Evolutionary conservation across 2,888 invertebrate species (phyloP), one percentile per base, ranked within the genome.

Genomic region (Tipula helvola): DNA sequence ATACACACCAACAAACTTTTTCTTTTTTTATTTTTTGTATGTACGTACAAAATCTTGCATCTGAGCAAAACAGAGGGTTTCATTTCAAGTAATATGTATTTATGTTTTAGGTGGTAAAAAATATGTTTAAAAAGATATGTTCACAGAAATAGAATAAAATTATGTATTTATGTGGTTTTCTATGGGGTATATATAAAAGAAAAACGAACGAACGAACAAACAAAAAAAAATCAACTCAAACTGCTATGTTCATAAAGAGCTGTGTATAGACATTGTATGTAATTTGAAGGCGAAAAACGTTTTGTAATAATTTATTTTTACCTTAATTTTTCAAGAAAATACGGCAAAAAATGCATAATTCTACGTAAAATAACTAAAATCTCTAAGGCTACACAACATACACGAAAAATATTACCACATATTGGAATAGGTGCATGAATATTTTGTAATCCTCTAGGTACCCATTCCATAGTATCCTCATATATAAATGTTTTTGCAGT

Each of bases 381-480:
- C 2, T 71, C 71, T 71, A 71, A 28, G 10, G 71, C 71, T 71
- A 71, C 71, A 71, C 28, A 71, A 71, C 71, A 71, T 71, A 71
- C 71, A 71, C 71, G 41, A 84, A 12, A 85, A 86, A 89, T 90
- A 91, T 91, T 90, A 91, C 91, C 91, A 90, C 91, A 91, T 90
- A 91, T 91, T 89, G 91, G 91, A 89, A 91, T 91, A 88, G 91
- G 91, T 89, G 91, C 91, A 90, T 91, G 91, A 89, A 91, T 90
- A 90, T 90, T 91, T 89, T 91, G 91, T 90, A 91, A 90, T 91
- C 91, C 91, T 91, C 91, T 91, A 90, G 91, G 91, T 91, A 91
- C 90, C 91, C 91, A 91, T 91, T 91, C 91, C 91, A 91, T 91
- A 89, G 90, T 91, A 71, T 71, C 71, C 71, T 71, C 10, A 71